Base-by-base conservation (phyloP, 2,113 vertebrate genomes). In the Gopherus flavomarginatus region DNA sequence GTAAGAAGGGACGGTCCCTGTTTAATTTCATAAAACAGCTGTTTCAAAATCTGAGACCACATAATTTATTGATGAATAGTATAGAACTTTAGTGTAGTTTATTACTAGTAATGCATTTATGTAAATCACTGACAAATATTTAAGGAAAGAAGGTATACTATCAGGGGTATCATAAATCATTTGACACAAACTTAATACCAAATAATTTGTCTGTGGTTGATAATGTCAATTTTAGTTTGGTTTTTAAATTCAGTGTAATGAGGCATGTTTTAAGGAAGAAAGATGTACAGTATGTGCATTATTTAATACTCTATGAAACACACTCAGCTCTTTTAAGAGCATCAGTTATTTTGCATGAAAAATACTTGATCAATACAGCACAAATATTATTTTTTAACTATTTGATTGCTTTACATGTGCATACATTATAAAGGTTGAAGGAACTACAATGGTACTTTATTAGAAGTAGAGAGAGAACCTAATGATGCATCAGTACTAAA, bases 121-220 rank as follows among this genome's bases (percentile, higher is more conserved):
- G 79, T 94, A 87, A 78, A 87, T 80, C 44, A 88, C 92, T 44
- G 12, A 90, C 4, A 54, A n/a, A 91, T 85, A 90, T 87, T 91
- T 47, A 93, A 56, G 53, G 22, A 85, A 83, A 54, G 0, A 1
- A 92, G 90, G 4, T 81, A 29, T 83, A 87, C 85, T 82, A 42
- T 87, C 89, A 1, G 26, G 50, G 91, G 92, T 94, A 92, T 9
- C 82, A 94, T 72, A 57, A 9, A 87, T 38, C 87, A 90, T 91
- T 88, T 94, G 57, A 89, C 93, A 81, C 3, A 65, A 9, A 81
- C 85, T 26, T 91, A 91, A 78, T 26, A 27, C 42, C 26, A 78
- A 94, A 87, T 88, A 88, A 87, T 95, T 93, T 3, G 88, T 81
- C 0, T 80, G 83, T 90, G 84, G 13, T 3, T 82, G 82, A 83